A percentile compares a stretch with the other conserved stretches of the same genome.
Evolutionary conservation across 2,113 vertebrate species (phyloP).

Genomic region (Euleptes europaea): DNA sequence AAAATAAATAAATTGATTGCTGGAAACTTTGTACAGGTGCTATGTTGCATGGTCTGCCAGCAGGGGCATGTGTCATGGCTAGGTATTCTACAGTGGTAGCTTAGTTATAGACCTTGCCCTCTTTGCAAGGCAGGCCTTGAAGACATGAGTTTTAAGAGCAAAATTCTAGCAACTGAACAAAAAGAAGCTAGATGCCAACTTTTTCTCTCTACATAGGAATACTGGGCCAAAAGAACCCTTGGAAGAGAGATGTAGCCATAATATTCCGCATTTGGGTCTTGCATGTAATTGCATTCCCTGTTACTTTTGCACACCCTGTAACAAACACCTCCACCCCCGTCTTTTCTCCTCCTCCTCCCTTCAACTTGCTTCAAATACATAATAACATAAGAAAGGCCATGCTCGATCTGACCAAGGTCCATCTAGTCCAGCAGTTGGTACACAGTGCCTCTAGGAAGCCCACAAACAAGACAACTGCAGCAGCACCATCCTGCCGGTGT

Average conservation of each 20-base stretch:
- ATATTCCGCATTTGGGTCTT: neutral
- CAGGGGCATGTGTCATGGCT: neutral
- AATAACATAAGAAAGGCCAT: no score
- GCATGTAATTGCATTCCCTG: neutral
- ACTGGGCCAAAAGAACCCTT: neutral
- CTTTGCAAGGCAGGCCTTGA: neutral
- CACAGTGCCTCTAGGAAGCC: no score
- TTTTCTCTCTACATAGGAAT: no score
- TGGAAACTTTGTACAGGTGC: neutral
- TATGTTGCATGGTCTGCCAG: neutral
- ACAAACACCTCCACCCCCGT: neutral
- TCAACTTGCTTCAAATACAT: neutral
- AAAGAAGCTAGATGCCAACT: neutral
- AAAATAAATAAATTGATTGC: no score
- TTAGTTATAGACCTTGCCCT: neutral
- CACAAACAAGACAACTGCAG: no score
- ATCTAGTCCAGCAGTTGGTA: no score
- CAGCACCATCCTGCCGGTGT: no score
- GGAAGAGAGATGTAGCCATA: neutral
- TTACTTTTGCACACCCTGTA: no score
- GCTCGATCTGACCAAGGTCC: no score
- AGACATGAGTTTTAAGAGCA: neutral
- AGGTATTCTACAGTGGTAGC: neutral
- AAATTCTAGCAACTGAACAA: neutral
- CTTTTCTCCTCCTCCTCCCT: neutral